A percentile compares a stretch with the other conserved stretches of the same genome.
phyloP scores from a whole-genome alignment of 2,113 vertebrate genomes.

The Solea solea region DNA sequence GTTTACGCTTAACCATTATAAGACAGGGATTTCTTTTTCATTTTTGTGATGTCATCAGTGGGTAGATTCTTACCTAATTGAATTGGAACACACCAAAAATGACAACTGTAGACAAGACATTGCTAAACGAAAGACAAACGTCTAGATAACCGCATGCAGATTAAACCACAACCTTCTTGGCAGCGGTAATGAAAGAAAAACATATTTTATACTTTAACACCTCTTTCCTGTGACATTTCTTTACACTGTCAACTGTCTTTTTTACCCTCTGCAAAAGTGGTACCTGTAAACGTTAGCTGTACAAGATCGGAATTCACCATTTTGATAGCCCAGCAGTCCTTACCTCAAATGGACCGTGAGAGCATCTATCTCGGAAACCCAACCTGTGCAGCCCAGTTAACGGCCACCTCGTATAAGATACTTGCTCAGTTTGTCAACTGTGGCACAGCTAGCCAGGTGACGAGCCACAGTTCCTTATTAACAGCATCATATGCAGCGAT shows the following conservation, averaged over 20 bases:
- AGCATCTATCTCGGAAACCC: slow-evolving; percentile 92
- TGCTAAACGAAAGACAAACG: too few species aligned
- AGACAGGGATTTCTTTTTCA: too few species aligned
- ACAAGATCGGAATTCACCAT: slow-evolving; percentile 96
- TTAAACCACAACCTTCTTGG: too few species aligned
- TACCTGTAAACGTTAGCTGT: slow-evolving; percentile 94
- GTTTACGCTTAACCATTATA: too few species aligned
- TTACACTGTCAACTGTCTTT: slow-evolving; percentile 4
- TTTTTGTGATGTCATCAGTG: too few species aligned
- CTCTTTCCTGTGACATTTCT: neutral
- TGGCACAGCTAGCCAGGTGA: slow-evolving; percentile 90
- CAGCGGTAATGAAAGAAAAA: neutral
- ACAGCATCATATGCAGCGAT: neutral
- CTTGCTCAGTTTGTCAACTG: slow-evolving; percentile 93
- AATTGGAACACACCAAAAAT: too few species aligned
- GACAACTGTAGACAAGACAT: too few species aligned
- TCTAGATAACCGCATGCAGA: too few species aligned
- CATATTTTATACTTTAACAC: neutral
- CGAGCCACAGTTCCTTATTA: neutral
- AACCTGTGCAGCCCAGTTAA: slow-evolving; percentile 87
- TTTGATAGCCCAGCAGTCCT: slow-evolving; percentile 85
- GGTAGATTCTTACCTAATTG: too few species aligned
- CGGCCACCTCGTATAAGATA: slow-evolving; percentile 87
- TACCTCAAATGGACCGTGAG: slow-evolving; percentile 88
- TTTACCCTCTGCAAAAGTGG: slow-evolving; percentile 78